Evolutionary conservation across 2,113 vertebrate species (phyloP), one percentile per base, ranked within the genome.

Genomic region (Otocyon megalotis): DNA sequence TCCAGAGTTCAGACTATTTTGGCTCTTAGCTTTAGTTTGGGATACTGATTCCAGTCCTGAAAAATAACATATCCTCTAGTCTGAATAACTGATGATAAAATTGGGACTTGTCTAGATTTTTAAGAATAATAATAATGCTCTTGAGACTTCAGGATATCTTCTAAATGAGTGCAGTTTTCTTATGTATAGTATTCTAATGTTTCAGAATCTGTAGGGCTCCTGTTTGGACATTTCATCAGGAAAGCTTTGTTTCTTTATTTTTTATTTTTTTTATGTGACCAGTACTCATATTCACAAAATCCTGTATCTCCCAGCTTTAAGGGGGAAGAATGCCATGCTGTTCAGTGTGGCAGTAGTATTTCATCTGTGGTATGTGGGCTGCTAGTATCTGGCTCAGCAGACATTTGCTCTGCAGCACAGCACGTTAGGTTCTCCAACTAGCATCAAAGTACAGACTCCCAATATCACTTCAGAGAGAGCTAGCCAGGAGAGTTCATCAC

Each of bases 391-490:
- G 0, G 30, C 92, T 96, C 77, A n/a, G 54, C 96, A 82, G 63
- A 83, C 74, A 0, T 5, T 17, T 32, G 26, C 58, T 96, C 94
- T 50, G 3, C 1, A 8, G 90, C 94, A 62, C 11, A 0, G 43
- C 1, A 0, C 16, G 43, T 63, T 96, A 20, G 82, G 62, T 80
- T 92, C 95, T 94, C 95, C 82, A 86, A 35, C n/a, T 12, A 3
- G 54, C 37, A 58, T 4, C 0, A 71, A 80, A 62, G 88, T 24
- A 50, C n/a, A 13, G 17, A 32, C 90, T 89, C 93, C 76, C 95
- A 43, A 63, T 58, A 48, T 87, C 76, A 48, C 96, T 93, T 96
- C 96, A 89, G 92, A 93, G 86, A 85, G 71, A 32, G 24, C 92
- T 58, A 28, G 5, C 0, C 7, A 37, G 83, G 80, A 72, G 92